phyloP scores from a whole-genome alignment of 64 coral and sea anemone species.

The Trachythela sp. region DNA sequence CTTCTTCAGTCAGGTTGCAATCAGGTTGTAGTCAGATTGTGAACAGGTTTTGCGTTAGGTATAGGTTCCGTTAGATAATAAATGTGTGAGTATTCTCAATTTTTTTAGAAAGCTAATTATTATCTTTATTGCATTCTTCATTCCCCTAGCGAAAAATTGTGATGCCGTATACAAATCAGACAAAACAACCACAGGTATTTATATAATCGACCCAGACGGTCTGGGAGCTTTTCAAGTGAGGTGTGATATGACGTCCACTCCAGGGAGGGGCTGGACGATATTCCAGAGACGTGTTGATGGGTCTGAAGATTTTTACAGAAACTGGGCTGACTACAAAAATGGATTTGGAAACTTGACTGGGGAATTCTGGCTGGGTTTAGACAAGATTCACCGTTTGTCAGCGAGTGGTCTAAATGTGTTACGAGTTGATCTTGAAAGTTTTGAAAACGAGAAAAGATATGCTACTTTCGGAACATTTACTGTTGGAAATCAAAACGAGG shows the following conservation, averaged over 20 bases:
- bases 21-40: too few relatives aligned
- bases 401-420: not conserved
- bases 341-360: conserved; percentile 7
- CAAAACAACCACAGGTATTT: not conserved
- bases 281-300: conserved; percentile 11
- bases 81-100: too few relatives aligned
- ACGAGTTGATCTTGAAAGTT: not conserved
- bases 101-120: too few relatives aligned
- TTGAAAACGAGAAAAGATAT: not conserved
- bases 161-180: not conserved
- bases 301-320: not conserved
- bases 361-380: not conserved
- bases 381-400: not conserved
- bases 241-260: not conserved
- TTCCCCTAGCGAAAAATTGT: not conserved
- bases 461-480: not conserved
- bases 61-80: too few relatives aligned
- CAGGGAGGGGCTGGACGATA: not conserved
- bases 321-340: not conserved
- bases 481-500: not conserved
- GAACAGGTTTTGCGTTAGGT: too few relatives aligned
- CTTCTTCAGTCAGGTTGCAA: too few relatives aligned
- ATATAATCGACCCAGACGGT: not conserved
- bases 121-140: not conserved
- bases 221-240: not conserved